phyloP scores from a whole-genome alignment of 2,888 invertebrate genomes.

The Tetanocera ferruginea region DNA sequence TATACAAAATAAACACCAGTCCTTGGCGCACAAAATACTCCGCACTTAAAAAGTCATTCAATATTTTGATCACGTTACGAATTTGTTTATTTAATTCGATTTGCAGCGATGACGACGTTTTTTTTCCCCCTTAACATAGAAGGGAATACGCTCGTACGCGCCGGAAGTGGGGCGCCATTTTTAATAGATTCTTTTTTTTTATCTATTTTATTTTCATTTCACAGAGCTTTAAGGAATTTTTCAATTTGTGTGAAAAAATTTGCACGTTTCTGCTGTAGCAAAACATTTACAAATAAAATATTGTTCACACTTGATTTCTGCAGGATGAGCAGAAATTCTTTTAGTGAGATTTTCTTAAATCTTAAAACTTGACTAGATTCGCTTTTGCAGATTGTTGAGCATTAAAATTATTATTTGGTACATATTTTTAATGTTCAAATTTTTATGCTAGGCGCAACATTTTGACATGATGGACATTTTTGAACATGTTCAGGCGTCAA shows the following conservation, averaged over 20 bases:
- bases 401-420: too few species aligned
- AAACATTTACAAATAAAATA: not conserved
- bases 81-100: constrained; percentile 70
- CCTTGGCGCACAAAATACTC: constrained; percentile 15
- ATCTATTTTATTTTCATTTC: not conserved
- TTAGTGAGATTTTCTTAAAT: too few species aligned
- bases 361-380: too few species aligned
- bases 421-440: too few species aligned
- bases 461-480: not conserved
- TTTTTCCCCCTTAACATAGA: not conserved
- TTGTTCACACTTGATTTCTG: too few species aligned
- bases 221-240: constrained; percentile 3
- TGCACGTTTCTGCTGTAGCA: constrained; percentile 1
- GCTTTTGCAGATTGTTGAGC: too few species aligned
- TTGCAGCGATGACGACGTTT: constrained; percentile 44
- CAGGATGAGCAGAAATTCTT: too few species aligned
- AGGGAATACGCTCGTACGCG: not conserved
- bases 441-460: not conserved
- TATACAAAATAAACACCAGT: not conserved
- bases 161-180: not conserved
- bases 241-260: constrained; percentile 23
- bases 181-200: constrained; percentile 17
- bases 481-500: too few species aligned
- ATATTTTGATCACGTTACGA: constrained; percentile 68
- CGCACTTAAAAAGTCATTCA: constrained; percentile 55